Conservation (phyloP, 2,888 invertebrate genomes). For the Eupithecia centaureata region DNA sequence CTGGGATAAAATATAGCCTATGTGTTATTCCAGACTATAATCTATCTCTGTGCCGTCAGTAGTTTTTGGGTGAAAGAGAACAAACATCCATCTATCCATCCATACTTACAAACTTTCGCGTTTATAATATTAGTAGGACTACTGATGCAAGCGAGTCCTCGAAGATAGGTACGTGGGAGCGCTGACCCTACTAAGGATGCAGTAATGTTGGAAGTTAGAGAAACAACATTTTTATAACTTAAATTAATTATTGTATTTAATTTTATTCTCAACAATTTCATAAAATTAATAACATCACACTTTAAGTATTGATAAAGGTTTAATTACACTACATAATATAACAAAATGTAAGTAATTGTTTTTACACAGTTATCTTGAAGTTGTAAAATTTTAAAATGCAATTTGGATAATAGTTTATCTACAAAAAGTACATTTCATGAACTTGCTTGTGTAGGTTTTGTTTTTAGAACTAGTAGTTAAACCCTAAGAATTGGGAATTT, state of each 20-base stretch:
- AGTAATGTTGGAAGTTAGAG: not conserved
- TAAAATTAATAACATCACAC: conserved; percentile 61
- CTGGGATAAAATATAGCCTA: too few species aligned
- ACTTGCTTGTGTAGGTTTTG: not conserved
- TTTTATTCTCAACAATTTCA: conserved; percentile 67
- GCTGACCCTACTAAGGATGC: not conserved
- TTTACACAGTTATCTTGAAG: not conserved
- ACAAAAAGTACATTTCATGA: not conserved
- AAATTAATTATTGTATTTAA: conserved; percentile 17
- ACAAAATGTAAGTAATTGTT: not conserved
- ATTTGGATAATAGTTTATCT: not conserved
- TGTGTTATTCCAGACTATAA: too few species aligned
- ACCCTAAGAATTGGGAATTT: not conserved
- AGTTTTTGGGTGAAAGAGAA: too few species aligned
- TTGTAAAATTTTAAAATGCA: not conserved
- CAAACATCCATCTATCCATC: too few species aligned
- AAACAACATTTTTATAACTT: conserved; percentile 2
- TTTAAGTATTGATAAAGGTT: conserved; percentile 23
- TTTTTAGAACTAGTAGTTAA: not conserved
- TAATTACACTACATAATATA: not conserved
- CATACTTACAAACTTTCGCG: too few species aligned
- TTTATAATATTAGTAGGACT: too few species aligned
- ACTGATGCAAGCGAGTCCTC: too few species aligned
- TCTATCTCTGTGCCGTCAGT: too few species aligned
- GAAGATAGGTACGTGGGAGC: too few species aligned